Evolutionary conservation across 1,140 invertebrate species (phyloP), one percentile per base, ranked within the genome.

Genomic region (Teleopsis dalmanni): DNA sequence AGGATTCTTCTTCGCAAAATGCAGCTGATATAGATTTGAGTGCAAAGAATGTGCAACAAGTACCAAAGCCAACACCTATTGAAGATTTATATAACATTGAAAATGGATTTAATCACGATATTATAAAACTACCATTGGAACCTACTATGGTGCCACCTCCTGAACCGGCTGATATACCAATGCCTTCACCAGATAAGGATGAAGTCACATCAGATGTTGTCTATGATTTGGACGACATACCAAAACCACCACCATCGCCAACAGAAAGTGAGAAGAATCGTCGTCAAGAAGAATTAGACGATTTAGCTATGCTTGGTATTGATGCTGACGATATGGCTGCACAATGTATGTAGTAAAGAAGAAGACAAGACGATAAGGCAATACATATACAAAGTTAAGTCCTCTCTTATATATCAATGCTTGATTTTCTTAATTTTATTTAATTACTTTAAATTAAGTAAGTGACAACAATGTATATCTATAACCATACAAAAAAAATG

Each of bases 321-420:
- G 81, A 83, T 58, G 81, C 78, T 2, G 77, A 78, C 40, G 82
- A 84, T 62, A 77, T 83, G 57, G 81, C 80, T 9, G 80, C 81
- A 46, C 76, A 78, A 63, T 68, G 63, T 59, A 68, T 72, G 54
- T 70, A 61, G 42, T 16, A 2, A 4, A 14, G 5, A 19, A n/a
- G n/a, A n/a, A n/a, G n/a, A n/a, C n/a, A n/a, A n/a, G n/a, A n/a
- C n/a, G n/a, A n/a, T n/a, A n/a, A n/a, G n/a, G n/a, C n/a, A n/a
- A n/a, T n/a, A n/a, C n/a, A n/a, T n/a, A n/a, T n/a, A n/a, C n/a
- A n/a, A n/a, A n/a, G n/a, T n/a, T n/a, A n/a, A n/a, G n/a, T n/a
- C n/a, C n/a, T n/a, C n/a, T n/a, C n/a, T n/a, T n/a, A n/a, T n/a
- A n/a, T n/a, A n/a, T n/a, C n/a, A n/a, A n/a, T n/a, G n/a, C n/a